These are phyloP conservation scores for Isotomurus palustris DNA, from an alignment of 2,888 invertebrate species.

Conservation along the genomic window DNA sequence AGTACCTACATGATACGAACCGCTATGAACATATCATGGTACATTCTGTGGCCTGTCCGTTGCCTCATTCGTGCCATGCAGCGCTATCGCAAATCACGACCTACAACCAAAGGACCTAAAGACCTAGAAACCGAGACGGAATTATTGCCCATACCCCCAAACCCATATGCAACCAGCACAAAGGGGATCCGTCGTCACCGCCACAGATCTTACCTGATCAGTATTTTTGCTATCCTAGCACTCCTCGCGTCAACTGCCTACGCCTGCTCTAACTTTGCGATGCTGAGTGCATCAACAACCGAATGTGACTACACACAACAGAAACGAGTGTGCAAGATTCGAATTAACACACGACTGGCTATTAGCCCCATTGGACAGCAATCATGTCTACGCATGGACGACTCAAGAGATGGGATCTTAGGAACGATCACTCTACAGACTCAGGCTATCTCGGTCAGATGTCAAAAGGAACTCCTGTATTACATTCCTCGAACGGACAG, in stretches of 20 bases:
- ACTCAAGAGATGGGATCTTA: background rate
- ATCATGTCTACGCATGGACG: slow-evolving; percentile 2
- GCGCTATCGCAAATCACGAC: too few species aligned
- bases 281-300: slow-evolving; percentile 2
- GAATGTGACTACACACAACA: background rate
- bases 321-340: slow-evolving; percentile 7
- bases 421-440: slow-evolving; percentile 14
- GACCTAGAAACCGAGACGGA: background rate
- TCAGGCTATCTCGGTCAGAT: background rate
- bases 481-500: slow-evolving; percentile 6
- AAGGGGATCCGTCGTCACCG: background rate
- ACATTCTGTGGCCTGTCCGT: slow-evolving; percentile 3
- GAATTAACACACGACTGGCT: slow-evolving; percentile 7
- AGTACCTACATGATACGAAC: background rate
- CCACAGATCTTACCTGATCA: background rate
- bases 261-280: slow-evolving; percentile 13
- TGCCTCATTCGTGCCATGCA: background rate
- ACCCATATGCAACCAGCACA: background rate
- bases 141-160: background rate
- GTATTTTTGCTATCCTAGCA: background rate
- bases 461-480: slow-evolving; percentile 17
- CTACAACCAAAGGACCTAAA: too few species aligned
- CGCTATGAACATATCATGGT: background rate
- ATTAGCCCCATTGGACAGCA: slow-evolving; percentile 12
- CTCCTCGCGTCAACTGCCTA: background rate